Base-by-base conservation (phyloP, 2,888 invertebrate genomes). In the Nymphalis polychloros region DNA sequence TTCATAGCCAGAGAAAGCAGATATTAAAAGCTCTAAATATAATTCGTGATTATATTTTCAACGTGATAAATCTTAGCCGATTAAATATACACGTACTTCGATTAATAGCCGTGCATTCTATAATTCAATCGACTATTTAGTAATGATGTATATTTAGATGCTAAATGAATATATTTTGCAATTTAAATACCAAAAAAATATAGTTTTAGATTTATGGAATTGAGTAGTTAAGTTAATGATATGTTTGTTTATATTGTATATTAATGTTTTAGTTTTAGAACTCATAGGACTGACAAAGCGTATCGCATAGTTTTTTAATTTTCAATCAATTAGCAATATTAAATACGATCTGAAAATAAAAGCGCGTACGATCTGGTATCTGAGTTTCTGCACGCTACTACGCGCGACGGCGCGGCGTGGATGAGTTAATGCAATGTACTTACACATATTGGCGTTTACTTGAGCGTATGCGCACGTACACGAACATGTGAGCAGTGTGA, bases 191-290 rank as follows among this genome's bases (percentile, higher is more conserved):
- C 59, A 62, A 63, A 62, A 52, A 17, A 41, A 48, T 46, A 60
- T 67, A 67, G 19, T 41, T 41, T 35, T 64, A 67, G n/a, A 31
- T 55, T 23, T 59, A 53, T 57, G 67, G 70, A 67, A 70, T 70
- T 64, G 64, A 67, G 55, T 70, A 55, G 31, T 67, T 62, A 70
- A 46, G 17, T 7, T 55, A 55, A 55, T 31, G 31, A 55, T 17
- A 31, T 27, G 4, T 31, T 10, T 55, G 2, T 55, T 6, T 31
- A 55, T 7, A 23, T 23, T 23, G 2, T 23, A 23, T 23, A 23
- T 55, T 55, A n/a, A 27, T 41, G 13, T 41, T 41, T 41, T 13
- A 4, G 17, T 27, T 55, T 20, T 31, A n/a, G 23, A 53, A 53
- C 53, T 16, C 27, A 8, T 50, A 4, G 53, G 16, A 53, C 17